Evolutionary conservation across 2,113 vertebrate genomes (phyloP).

Genomic region (Glaucomys volans): DNA sequence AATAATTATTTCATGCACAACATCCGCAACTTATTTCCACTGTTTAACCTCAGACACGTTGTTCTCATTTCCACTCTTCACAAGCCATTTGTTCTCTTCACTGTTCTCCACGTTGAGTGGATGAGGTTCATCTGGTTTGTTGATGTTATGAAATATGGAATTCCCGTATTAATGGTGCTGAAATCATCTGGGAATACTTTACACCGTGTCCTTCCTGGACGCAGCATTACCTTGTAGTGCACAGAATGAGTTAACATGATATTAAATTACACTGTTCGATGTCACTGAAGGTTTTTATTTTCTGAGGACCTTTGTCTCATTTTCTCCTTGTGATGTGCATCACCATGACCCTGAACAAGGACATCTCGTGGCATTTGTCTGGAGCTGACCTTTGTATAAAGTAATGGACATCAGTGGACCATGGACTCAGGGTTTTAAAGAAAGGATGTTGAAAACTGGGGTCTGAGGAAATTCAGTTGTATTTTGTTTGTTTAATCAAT

Average conservation of each 20-base stretch:
- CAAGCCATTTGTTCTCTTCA: slow-evolving; percentile 87
- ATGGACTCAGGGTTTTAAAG: slow-evolving; percentile 59
- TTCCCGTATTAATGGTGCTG: slow-evolving; percentile 86
- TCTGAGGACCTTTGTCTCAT: slow-evolving; percentile 79
- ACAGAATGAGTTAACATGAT: slow-evolving; percentile 88
- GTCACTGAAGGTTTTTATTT: slow-evolving; percentile 81
- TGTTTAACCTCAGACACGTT: slow-evolving; percentile 86
- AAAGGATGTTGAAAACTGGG: not conserved
- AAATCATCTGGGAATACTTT: slow-evolving; percentile 90
- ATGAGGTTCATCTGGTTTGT: slow-evolving; percentile 87
- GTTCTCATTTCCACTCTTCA: slow-evolving; percentile 89
- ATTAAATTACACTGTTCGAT: slow-evolving; percentile 88
- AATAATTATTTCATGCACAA: slow-evolving; percentile 83
- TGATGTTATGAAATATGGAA: slow-evolving; percentile 89
- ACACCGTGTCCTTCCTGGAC: slow-evolving; percentile 86
- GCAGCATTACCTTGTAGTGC: slow-evolving; percentile 85
- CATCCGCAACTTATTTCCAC: slow-evolving; percentile 82
- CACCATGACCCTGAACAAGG: slow-evolving; percentile 67
- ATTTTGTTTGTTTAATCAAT: slow-evolving; percentile 41
- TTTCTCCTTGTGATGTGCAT: slow-evolving; percentile 79
- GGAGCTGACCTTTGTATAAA: slow-evolving; percentile 66
- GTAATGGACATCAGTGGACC: slow-evolving; percentile 61
- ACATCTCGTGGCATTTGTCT: slow-evolving; percentile 28
- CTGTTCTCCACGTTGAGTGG: slow-evolving; percentile 82
- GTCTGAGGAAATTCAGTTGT: slow-evolving; percentile 60